Evolutionary conservation across 2,113 vertebrate species (phyloP).

Genomic region (Cathartes aura): DNA sequence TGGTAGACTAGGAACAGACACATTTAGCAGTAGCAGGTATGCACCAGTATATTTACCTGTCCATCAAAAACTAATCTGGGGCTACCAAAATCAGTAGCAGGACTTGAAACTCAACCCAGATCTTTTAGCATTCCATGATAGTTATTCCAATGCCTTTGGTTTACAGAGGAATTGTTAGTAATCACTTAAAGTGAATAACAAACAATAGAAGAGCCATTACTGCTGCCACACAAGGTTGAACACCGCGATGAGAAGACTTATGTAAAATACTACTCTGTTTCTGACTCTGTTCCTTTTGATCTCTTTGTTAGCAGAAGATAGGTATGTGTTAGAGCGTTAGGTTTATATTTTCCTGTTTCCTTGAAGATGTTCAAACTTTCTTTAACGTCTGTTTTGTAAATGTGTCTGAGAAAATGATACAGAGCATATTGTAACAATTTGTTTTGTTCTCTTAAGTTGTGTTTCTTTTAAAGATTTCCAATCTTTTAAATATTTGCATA

Average conservation of each 20-base stretch:
- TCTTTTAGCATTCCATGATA: neutral
- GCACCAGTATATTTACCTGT: neutral
- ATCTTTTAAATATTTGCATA: neutral
- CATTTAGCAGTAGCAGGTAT: neutral
- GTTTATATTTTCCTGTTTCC: neutral
- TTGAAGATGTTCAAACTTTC: neutral
- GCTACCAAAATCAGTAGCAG: neutral
- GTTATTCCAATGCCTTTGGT: neutral
- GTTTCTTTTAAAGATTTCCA: neutral
- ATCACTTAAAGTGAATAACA: neutral
- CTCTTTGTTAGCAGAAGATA: neutral
- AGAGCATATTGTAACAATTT: neutral
- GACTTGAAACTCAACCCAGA: neutral
- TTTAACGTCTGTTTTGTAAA: constrained; percentile 30
- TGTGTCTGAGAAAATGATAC: neutral
- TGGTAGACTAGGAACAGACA: neutral
- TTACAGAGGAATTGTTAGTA: neutral
- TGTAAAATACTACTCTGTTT: neutral
- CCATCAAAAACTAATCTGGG: neutral
- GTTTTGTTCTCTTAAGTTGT: neutral
- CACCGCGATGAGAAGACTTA: neutral
- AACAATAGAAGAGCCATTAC: neutral
- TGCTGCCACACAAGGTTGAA: neutral
- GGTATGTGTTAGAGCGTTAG: neutral
- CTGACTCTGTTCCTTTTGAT: neutral